Evolutionary conservation across 2,888 invertebrate genomes (phyloP), one percentile per base, ranked within the genome.

Genomic region (Loripinus fragilis): DNA sequence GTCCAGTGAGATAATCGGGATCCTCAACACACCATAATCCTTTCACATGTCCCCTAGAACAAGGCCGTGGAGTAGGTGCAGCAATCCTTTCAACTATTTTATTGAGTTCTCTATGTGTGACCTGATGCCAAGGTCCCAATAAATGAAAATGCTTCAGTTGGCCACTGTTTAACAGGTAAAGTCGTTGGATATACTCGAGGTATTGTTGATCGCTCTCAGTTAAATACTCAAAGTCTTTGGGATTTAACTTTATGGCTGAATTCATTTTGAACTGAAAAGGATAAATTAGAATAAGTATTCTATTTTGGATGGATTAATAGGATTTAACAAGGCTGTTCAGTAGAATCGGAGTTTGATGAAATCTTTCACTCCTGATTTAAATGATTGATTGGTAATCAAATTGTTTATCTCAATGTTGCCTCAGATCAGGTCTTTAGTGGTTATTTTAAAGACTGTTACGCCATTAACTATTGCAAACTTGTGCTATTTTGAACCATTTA

Each of bases 61-160:
- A 85, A 23, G 87, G 86, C 30, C 88, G 67, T 0, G 80, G 78
- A 12, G 69, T 71, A 8, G 87, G 87, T 28, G 82, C 73, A 10
- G 88, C 81, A 15, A 88, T 74, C 12, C 88, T 74, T 33, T 85
- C 77, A 0, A 83, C 82, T 5, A 86, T 85, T 25, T 80, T 74
- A 30, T 82, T 78, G 68, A 87, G 68, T 38, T 86, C 82, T 35
- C 76, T 76, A 10, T 82, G 72, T 12, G 83, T 85, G 0, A 87
- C 87, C 60, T 74, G 81, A 65, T 88, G 86, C 88, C 88, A 88
- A 3, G 88, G 87, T 10, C 88, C 86, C 25, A 88, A 73, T 42
- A 79, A 67, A 66, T 85, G 85, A 66, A 87, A 89, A 65, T 85
- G 82, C 66, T 86, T 81, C n/a, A 87, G 80, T 71, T 87, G 77